Base-by-base conservation (phyloP, 2,797 vertebrate species). In the Myripristis murdjan region DNA sequence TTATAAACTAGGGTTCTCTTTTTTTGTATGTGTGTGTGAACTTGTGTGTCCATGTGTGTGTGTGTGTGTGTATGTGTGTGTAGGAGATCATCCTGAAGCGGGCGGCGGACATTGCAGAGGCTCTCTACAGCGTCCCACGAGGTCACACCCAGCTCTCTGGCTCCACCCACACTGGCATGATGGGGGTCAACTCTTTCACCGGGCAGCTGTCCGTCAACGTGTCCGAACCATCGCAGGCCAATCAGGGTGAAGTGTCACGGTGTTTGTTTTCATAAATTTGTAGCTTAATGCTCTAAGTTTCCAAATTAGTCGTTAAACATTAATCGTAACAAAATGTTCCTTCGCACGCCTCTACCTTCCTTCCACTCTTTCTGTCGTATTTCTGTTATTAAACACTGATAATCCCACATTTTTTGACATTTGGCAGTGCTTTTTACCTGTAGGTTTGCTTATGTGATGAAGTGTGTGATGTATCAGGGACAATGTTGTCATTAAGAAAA, bases 11-110 rank as follows among this genome's bases (percentile, higher is more conserved):
- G 11, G 23, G 22, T 16, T 44, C 20, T 12, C 7, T 9, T 16
- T 35, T 14, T 9, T 23, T 43, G 23, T 59, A 20, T 23, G 3
- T 47, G 39, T 56, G 41, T 18, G 39, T 24, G 41, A 24, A 39
- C 56, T 39, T 35, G 16, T 54, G 51, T 12, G 51, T 31, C 23
- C 16, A 6, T 47, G 41, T 47, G n/a, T 44, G 23, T 54, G 62
- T 64, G 62, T 26, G 48, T 53, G 64, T 67, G 59, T 66, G 63
- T 41, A 49, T 41, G 48, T 41, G 24, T 54, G 55, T 41, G 57
- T 22, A 99, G 98, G 98, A 99, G 93, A 99, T 99, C 81, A 98
- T 98, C 87, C 92, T 99, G 82, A 99, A 99, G 91, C 95, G 97
- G 83, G 98, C 98, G 0, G 97, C 98, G 0, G 97, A 99, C 91